Evolutionary conservation across 2,888 invertebrate genomes (phyloP), one percentile per base, ranked within the genome.

Genomic region (Myathropa florea): DNA sequence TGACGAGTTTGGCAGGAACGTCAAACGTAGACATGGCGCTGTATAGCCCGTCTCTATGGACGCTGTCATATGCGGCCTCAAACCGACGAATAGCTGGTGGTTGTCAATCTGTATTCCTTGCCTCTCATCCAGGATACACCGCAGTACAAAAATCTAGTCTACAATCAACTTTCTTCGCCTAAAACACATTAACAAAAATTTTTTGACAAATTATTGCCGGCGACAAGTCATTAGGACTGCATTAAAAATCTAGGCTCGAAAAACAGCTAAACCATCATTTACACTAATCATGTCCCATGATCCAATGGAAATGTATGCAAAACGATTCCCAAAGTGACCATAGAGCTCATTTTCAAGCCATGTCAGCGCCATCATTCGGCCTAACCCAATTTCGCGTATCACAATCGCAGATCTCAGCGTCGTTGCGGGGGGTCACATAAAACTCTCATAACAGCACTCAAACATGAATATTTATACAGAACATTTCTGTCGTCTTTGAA

Each of bases 391-490:
- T 46, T 18, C 46, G 46, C n/a, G 18, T 46, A 46, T 18, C 46
- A 18, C 46, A 18, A 4, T 18, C 46, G 18, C 18, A 18, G 7
- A 46, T 18, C 18, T 18, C 46, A 46, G 18, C 7, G 7, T 6
- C 46, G 10, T 33, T 33, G 6, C 33, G 4, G 46, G n/a, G 18
- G 46, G 18, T 46, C 46, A 18, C 46, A 46, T 4, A 7, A 46
- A 46, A 46, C 18, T 4, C 46, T 46, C 46, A 46, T 46, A 46
- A 46, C n/a, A n/a, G n/a, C 46, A 23, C 26, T 28, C 59, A 23
- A 60, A 26, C 57, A 26, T 26, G 10, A 70, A 70, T 70, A 70
- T 70, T 70, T 60, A 60, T 60, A 26, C 36, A 59, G 59, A 70
- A 70, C 70, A 70, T 59, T 70, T 36, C 70, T 39, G 46, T n/a